Evolutionary conservation across 2,797 vertebrate genomes (phyloP), one percentile per base, ranked within the genome.

Genomic region (Chromis chromis): DNA sequence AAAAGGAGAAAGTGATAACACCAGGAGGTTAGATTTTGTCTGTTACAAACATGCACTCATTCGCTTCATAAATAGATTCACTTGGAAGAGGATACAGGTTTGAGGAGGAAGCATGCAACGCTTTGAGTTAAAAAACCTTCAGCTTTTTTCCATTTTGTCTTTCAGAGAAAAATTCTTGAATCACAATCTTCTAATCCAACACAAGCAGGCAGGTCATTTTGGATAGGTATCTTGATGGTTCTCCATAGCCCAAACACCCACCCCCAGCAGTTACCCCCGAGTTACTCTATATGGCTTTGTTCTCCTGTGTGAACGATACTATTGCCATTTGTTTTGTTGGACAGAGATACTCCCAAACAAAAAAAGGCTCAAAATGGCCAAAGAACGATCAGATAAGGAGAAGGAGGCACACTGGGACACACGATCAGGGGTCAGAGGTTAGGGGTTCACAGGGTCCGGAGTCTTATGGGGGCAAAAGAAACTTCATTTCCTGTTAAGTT

Each of bases 231-330:
- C 79, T 72, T 76, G 70, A 86, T 85, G 82, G 78, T 83, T 89
- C 90, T 89, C 89, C 88, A 64, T 50, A 81, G 86, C 86, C 90
- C 88, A 77, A 87, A 88, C 70, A 68, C 73, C 84, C 73, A 52
- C 10, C 66, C 74, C 84, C 82, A 78, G 68, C 65, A 82, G 81
- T 78, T 70, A 62, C 52, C 82, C 91, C 90, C 72, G 49, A 90
- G 89, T 88, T 89, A 92, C 95, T 96, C 94, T 94, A 95, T 99
- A 99, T 99, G 98, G 98, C 98, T 99, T 98, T 97, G 96, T 96
- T 96, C 96, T 97, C 97, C 97, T 96, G 95, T 94, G 95, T 95
- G 94, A 96, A 95, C 94, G 95, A 94, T 93, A 87, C 94, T 96
- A 95, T 96, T 96, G 95, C 95, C 94, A 91, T 94, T 93, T 93